Percentiles rank a stretch among this genome's conserved stretches.
These are phyloP conservation scores for Meda fulgida DNA, from an alignment of 2,797 vertebrate species.

Conservation along the genomic window DNA sequence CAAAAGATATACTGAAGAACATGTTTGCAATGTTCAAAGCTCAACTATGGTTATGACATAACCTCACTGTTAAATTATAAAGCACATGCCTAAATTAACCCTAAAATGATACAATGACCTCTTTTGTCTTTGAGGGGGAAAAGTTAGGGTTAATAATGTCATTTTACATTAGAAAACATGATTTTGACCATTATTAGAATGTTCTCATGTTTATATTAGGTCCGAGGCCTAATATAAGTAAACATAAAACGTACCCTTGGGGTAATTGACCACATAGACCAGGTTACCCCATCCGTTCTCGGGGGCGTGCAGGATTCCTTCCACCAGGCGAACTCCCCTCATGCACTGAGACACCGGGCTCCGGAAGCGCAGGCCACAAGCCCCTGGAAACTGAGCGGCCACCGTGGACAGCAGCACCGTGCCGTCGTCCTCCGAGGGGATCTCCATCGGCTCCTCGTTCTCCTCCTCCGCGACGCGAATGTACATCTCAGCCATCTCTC, in stretches of 20 bases:
- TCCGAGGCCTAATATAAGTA: no score
- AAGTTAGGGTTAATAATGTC: not conserved
- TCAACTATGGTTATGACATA: not conserved
- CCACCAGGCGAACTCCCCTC: conserved; percentile 93
- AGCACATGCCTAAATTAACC: not conserved
- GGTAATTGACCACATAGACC: conserved; percentile 96
- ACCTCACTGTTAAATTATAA: not conserved
- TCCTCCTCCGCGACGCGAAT: conserved; percentile 98
- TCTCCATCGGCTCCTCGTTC: conserved; percentile 98
- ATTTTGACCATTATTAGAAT: not conserved
- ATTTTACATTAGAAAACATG: not conserved
- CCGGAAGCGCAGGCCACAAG: conserved; percentile 93
- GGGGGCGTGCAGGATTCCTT: conserved; percentile 92
- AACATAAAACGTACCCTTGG: conserved; percentile 84
- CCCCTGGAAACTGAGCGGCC: conserved; percentile 95
- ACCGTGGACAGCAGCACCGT: conserved; percentile 94
- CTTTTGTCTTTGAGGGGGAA: not conserved
- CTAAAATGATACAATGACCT: not conserved
- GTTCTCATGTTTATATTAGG: not conserved
- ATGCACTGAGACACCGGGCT: conserved; percentile 98
- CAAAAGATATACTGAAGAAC: not conserved
- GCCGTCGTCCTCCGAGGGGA: conserved; percentile 96
- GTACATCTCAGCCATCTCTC: conserved; percentile 91
- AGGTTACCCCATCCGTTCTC: conserved; percentile 96
- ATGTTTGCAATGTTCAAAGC: not conserved